Evolutionary conservation across 2,888 invertebrate species (phyloP), one percentile per base, ranked within the genome.

Genomic region (Trachelus troglodyta): DNA sequence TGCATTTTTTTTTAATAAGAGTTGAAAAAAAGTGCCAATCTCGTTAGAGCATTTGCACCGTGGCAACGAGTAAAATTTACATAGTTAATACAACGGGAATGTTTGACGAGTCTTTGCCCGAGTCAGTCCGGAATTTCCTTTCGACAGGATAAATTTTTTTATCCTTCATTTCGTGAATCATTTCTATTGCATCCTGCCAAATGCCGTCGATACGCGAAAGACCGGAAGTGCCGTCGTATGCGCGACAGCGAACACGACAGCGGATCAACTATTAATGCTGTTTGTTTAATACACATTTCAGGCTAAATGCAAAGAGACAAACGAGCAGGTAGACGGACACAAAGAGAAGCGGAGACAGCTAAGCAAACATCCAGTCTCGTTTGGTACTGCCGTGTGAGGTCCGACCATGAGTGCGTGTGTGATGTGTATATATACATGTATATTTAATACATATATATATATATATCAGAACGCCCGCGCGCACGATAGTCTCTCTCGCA

Each of bases 291-390:
- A 80, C 81, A 81, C 81, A 78, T 86, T 84, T 80, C 79, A 81
- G 80, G 77, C 76, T 81, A 84, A 83, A 85, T 83, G 83, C 85
- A 82, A 83, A 82, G 84, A 86, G 85, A 87, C 87, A 84, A 84
- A 84, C 83, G 86, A 85, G 86, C 86, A 85, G 84, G 87, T 84
- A 85, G 83, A 83, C 81, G 78, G 77, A 82, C 81, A 86, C 85
- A 84, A 86, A 85, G 84, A 86, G 83, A 79, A 82, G 77, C 80
- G 79, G 83, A 87, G 87, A 86, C 87, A 84, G 85, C 88, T 88
- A 86, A 86, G 85, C 85, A 88, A 88, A 88, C 89, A 88, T 87
- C 85, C 83, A 81, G 82, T 83, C 84, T 85, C 85, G 83, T 85
- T 88, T 83, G 81, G 83, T 74, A 34, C 35, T 30, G 34, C 30